Base-by-base conservation (phyloP, 2,797 vertebrate species). In the Acipenser ruthenus region DNA sequence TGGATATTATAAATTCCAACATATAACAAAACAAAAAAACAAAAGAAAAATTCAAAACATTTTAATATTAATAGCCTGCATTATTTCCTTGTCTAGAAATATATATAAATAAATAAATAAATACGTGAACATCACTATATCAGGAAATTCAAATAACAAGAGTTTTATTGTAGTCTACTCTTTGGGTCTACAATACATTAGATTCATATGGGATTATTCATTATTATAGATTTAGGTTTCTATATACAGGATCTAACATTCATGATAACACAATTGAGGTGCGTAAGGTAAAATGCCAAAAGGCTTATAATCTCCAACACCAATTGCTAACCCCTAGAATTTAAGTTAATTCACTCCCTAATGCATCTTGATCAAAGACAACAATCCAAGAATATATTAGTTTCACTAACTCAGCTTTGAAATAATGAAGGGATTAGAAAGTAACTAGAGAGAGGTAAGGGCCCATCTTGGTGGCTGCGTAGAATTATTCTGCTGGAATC, bases 321-420 rank as follows among this genome's bases (percentile, higher is more conserved):
- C 59, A 15, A 50, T 64, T 47, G 47, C 13, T 69, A 62, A 56
- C 58, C 50, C 64, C 6, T 11, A 7, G n/a, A 62, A 50, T 56
- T 62, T 69, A 58, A 66, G 59, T 23, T 66, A 62, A 62, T 64
- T 61, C 49, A 9, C 6, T 65, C n/a, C 6, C 60, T 67, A 62
- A 64, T 67, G 6, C 49, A 49, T 13, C 60, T 37, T 6, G 15
- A 67, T 67, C 66, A 55, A 58, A 66, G 37, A 49, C 47, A 6
- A 59, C 60, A 49, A 23, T 8, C n/a, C 50, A 52, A 8, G 8
- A 37, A 47, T 51, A 52, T 51, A 61, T 51, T 60, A 37, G 59
- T 13, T 63, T 64, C n/a, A 37, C 49, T 12, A 10, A 48, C 49
- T 4, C 50, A 55, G 47, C 48, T 67, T 49, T 62, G 37, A 48